These are phyloP conservation scores for Neodon shergylaensis DNA, from an alignment of 2,113 vertebrate genomes.

Conservation along the genomic window DNA sequence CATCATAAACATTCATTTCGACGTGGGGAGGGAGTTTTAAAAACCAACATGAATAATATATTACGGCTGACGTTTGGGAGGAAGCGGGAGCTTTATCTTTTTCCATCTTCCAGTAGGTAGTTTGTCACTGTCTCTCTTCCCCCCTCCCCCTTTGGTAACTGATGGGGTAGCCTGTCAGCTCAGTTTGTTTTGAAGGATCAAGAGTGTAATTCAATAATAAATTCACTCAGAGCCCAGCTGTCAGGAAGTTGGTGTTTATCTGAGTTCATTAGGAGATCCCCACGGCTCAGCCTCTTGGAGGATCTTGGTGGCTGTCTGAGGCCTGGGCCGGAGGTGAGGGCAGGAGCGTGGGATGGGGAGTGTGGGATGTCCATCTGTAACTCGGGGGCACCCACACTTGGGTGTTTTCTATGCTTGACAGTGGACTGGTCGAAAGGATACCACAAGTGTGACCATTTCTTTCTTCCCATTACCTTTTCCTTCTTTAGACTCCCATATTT, in stretches of 20 bases:
- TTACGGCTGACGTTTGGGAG: slow-evolving; percentile 90
- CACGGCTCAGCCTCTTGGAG: slow-evolving; percentile 62
- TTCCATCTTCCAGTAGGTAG: slow-evolving; percentile 83
- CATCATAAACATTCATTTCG: slow-evolving; percentile 90
- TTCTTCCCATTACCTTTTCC: not conserved
- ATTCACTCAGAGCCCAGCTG: slow-evolving; percentile 84
- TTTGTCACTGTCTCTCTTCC: slow-evolving; percentile 85
- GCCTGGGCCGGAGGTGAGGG: not conserved
- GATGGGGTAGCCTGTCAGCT: slow-evolving; percentile 82
- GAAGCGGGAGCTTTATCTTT: slow-evolving; percentile 88
- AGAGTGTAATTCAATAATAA: slow-evolving; percentile 88
- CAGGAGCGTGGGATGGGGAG: not conserved
- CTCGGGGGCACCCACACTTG: rapidly evolving
- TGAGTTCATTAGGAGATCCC: slow-evolving; percentile 83
- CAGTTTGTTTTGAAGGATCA: slow-evolving; percentile 84
- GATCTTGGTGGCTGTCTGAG: slow-evolving; percentile 43
- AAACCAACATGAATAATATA: slow-evolving; percentile 92
- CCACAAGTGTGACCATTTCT: not conserved
- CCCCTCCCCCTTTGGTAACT: not conserved
- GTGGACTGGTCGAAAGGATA: not conserved
- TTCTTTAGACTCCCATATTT: not conserved
- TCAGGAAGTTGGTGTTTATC: slow-evolving; percentile 83
- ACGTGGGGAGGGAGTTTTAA: slow-evolving; percentile 86
- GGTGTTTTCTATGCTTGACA: not conserved
- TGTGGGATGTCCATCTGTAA: not conserved